These are phyloP conservation scores for Coracopsis vasa DNA, from an alignment of 2,113 vertebrate genomes.

Conservation along the genomic window DNA sequence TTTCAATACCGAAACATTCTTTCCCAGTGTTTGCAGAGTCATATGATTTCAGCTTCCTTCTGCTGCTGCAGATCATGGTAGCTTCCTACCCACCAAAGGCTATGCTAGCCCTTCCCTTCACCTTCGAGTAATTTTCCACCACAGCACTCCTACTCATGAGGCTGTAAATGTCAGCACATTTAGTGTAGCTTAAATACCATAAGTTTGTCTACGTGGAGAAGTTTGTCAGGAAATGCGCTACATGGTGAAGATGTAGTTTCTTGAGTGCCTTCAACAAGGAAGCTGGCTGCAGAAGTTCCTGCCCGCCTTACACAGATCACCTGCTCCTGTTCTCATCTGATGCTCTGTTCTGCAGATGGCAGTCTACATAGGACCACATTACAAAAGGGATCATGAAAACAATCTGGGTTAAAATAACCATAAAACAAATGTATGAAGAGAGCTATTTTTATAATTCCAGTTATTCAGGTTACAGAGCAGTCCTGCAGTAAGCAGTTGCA, in stretches of 20 bases:
- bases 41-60: constrained; percentile 13
- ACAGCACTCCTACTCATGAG: constrained; percentile 7
- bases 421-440: not conserved
- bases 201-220: not conserved
- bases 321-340: not conserved
- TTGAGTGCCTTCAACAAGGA: not conserved
- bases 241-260: not conserved
- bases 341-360: not conserved
- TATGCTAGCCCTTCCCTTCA: constrained; percentile 35
- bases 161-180: constrained; percentile 43
- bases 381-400: not conserved
- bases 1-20: not conserved
- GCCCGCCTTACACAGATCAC: not conserved
- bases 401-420: not conserved
- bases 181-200: not conserved
- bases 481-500: not conserved
- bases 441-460: not conserved
- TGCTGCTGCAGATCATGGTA: not conserved
- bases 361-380: not conserved
- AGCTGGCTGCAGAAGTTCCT: not conserved
- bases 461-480: not conserved
- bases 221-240: not conserved
- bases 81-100: constrained; percentile 31
- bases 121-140: not conserved
- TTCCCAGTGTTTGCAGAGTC: not conserved